These are phyloP conservation scores for Aphelinus certus DNA, from an alignment of 1,140 invertebrate species.

Conservation along the genomic window DNA sequence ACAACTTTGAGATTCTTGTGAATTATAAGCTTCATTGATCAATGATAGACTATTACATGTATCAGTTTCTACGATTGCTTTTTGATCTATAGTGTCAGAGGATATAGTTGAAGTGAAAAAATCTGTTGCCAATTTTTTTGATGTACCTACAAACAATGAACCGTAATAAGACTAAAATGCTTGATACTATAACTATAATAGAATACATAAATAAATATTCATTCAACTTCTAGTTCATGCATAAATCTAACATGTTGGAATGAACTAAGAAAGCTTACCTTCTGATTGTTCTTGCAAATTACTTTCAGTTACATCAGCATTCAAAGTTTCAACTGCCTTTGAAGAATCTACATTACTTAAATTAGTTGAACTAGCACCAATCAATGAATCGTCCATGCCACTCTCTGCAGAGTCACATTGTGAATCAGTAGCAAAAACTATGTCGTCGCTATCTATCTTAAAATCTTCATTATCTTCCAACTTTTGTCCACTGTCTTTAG, in stretches of 20 bases:
- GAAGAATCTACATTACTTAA: constrained; percentile 21
- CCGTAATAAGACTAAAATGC: too few relatives aligned
- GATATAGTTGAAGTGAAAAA: background rate
- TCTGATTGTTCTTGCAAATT: background rate
- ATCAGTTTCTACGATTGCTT: constrained; percentile 15
- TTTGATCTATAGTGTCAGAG: background rate
- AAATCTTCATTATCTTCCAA: constrained; percentile 20
- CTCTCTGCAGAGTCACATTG: constrained; percentile 14
- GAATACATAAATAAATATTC: too few relatives aligned
- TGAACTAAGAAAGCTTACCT: constrained; percentile 7
- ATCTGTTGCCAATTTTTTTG: background rate
- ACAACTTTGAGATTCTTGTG: constrained; percentile 53
- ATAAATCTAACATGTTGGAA: too few relatives aligned
- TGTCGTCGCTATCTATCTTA: constrained; percentile 28
- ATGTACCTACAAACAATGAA: background rate
- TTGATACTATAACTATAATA: too few relatives aligned
- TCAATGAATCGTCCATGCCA: constrained; percentile 24
- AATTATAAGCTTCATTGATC: constrained; percentile 54
- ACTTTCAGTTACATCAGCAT: background rate
- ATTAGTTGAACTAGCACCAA: background rate
- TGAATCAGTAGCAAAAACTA: constrained; percentile 5
- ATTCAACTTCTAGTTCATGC: too few relatives aligned
- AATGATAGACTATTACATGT: constrained; percentile 53
- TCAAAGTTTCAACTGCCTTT: constrained; percentile 1
- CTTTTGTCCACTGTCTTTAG: constrained; percentile 46